Base-by-base conservation (phyloP, 2,113 vertebrate genomes). In the Lampris megalopsis region DNA sequence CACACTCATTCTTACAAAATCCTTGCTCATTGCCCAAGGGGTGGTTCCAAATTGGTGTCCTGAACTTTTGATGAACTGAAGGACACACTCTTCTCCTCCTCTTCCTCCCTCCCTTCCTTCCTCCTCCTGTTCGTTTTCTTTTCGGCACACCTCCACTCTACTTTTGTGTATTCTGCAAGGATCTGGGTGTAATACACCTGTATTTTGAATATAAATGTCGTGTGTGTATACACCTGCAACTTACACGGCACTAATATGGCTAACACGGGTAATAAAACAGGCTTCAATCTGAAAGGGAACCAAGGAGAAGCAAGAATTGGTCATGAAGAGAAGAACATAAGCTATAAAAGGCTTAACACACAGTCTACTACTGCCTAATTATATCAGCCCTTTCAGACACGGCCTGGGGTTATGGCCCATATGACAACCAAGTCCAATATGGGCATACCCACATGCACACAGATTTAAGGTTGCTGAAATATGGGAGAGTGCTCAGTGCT, bases 351-450 rank as follows among this genome's bases (percentile, higher is more conserved):
- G 60, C 75, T 75, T 67, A 75, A 11, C 71, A 68, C 48, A 47
- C 41, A 60, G 57, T 67, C 0, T 56, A 66, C 50, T 68, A 67
- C 50, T 68, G 10, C 57, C 85, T 83, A 86, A 84, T 88, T 72
- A 79, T 85, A 84, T 88, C 72, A 71, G 45, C 41, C 11, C 63
- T 24, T 2, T 57, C 63, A 85, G 86, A 82, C 85, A 68, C 81
- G 65, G 77, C 82, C 82, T 58, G 67, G 79, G 86, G 85, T 85
- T 75, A 52, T 75, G 73, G 69, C 80, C 69, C 80, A 82, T 65
- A 71, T 70, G 77, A 86, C 63, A 76, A 64, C 79, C 53, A 57
- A 0, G 58, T 71, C 71, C 52, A 65, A 80, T 6, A 63, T 41
- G 64, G 35, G 68, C 67, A 61, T 38, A 42, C 52, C 42, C 3